Evolutionary conservation across 1,140 invertebrate genomes (phyloP).

Genomic region (Leptinotarsa texana): DNA sequence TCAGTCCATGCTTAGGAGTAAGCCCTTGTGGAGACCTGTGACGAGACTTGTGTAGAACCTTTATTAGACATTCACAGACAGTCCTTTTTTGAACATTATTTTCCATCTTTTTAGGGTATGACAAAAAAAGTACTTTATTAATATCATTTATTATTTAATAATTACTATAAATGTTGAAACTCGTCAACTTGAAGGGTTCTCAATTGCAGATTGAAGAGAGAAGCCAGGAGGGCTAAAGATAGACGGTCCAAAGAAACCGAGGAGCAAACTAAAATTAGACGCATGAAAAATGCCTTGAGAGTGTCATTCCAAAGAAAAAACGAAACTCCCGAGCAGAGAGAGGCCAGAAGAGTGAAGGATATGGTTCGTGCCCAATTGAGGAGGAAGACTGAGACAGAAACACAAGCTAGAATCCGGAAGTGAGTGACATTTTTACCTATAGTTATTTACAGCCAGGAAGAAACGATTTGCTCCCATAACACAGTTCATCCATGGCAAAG

Average conservation of each 20-base stretch:
- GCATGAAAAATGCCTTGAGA: slow-evolving; percentile 29
- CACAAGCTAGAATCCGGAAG: slow-evolving; percentile 26
- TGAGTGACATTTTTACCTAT: not conserved
- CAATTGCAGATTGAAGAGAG: slow-evolving; percentile 14
- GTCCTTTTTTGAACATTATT: no score
- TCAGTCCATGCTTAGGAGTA: no score
- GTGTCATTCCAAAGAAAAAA: slow-evolving; percentile 18
- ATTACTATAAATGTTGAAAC: not conserved
- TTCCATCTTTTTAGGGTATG: no score
- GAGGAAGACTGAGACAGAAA: slow-evolving; percentile 26
- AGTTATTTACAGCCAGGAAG: no score
- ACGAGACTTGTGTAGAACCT: no score
- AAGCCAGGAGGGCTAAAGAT: slow-evolving; percentile 22
- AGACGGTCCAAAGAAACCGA: slow-evolving; percentile 20
- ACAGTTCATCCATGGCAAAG: no score
- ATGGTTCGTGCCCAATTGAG: slow-evolving; percentile 19
- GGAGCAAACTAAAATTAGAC: slow-evolving; percentile 16
- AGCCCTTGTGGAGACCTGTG: no score
- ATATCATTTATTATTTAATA: not conserved
- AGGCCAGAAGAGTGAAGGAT: slow-evolving; percentile 18
- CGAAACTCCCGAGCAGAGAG: slow-evolving; percentile 26
- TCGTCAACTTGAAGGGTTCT: not conserved
- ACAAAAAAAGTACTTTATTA: no score
- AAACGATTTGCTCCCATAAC: no score
- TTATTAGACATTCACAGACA: not conserved